Percentiles rank a stretch among this genome's conserved stretches.
These are phyloP conservation scores for Podarcis lilfordi DNA, from an alignment of 2,797 vertebrate species.

Conservation along the genomic window DNA sequence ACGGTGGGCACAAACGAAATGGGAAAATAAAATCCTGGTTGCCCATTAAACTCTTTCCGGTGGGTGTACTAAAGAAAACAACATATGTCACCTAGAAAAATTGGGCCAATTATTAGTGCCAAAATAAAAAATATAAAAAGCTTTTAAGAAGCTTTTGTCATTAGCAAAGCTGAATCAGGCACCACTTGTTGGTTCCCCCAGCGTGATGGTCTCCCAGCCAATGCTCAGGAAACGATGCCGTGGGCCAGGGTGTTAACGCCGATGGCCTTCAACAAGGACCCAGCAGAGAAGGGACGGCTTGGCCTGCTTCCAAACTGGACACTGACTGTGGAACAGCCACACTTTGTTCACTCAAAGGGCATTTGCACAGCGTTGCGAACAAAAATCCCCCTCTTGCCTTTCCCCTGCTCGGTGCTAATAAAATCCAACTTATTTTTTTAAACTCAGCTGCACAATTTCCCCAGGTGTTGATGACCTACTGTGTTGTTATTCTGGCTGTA, in stretches of 20 bases:
- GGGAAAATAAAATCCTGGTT: background rate
- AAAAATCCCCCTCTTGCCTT: background rate
- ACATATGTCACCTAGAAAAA: constrained; percentile 8
- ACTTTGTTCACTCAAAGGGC: background rate
- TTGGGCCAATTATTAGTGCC: background rate
- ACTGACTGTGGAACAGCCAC: background rate
- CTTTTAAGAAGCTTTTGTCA: background rate
- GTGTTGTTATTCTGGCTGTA: too few species aligned
- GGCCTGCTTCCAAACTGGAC: background rate
- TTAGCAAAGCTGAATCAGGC: background rate
- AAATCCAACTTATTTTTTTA: too few species aligned
- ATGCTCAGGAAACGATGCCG: too few species aligned
- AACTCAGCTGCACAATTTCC: too few species aligned
- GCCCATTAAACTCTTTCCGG: background rate
- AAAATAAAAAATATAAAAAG: constrained; percentile 5
- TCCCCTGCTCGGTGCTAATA: background rate
- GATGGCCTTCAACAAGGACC: background rate
- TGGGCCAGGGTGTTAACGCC: rapidly evolving
- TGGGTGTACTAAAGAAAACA: constrained; percentile 35
- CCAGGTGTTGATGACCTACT: too few species aligned
- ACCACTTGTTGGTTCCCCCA: background rate
- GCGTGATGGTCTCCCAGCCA: background rate
- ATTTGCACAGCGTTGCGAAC: background rate
- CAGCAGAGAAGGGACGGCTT: background rate
- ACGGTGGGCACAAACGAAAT: background rate